Evolutionary conservation across 2,888 invertebrate species (phyloP), one percentile per base, ranked within the genome.

Genomic region (Lepidochitona cinerea): DNA sequence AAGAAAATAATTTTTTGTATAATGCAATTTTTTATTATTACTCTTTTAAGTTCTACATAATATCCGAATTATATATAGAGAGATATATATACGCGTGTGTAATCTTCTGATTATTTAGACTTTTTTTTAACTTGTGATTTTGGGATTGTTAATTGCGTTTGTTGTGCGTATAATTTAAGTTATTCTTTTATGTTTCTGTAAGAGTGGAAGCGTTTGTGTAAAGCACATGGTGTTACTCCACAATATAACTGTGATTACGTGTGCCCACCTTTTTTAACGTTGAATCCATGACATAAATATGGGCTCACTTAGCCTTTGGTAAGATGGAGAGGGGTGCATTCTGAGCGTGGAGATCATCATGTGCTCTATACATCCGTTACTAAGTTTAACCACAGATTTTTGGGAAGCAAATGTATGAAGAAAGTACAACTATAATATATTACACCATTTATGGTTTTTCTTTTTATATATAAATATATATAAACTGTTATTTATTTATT

Each of bases 91-190:
- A n/a, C n/a, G n/a, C n/a, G n/a, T n/a, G n/a, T n/a, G n/a, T n/a
- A n/a, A n/a, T 59, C 23, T 59, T 7, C 23, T 29, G 23, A 59
- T 59, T 59, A 59, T 32, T 59, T 59, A 59, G 59, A 32, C 59
- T 29, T 59, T 59, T 59, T n/a, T n/a, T 59, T 12, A 32, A 59
- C 18, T 59, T 59, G 59, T 59, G 59, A 59, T 59, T 59, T 59
- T 59, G 26, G 59, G 59, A 59, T 59, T 59, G 59, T 59, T 59
- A 59, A 32, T 59, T 59, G 29, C 23, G 59, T 59, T 59, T 59
- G 59, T 59, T 59, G 59, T 26, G 59, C 29, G 32, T 32, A 32
- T 59, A 59, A 59, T 49, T 49, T 59, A 59, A 59, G 26, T 59
- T 59, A 59, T 59, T 59, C 59, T 7, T 18, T 41, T 41, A 9